These are phyloP conservation scores for Tursiops truncatus DNA, from an alignment of 2,113 vertebrate species.

Conservation along the genomic window DNA sequence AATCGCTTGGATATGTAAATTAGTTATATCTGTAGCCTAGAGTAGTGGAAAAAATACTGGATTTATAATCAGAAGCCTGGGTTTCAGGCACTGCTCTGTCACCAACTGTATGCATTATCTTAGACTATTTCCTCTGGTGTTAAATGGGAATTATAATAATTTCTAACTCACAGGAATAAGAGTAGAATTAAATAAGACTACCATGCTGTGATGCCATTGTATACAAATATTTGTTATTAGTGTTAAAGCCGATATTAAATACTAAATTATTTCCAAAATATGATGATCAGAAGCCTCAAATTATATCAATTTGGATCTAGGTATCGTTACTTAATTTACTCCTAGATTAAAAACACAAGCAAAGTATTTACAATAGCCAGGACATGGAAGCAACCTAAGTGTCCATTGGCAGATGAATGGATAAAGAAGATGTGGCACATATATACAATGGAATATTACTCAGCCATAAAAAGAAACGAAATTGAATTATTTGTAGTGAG, in stretches of 20 bases:
- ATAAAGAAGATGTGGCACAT: too few relatives aligned
- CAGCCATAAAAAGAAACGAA: too few relatives aligned
- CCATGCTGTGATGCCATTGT: neutral
- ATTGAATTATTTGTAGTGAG: too few relatives aligned
- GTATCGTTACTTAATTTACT: neutral
- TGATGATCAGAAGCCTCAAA: neutral
- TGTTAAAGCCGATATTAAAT: neutral
- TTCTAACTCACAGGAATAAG: neutral
- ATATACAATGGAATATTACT: too few relatives aligned
- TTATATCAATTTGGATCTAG: neutral
- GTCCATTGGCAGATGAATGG: too few relatives aligned
- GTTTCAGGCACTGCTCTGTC: neutral
- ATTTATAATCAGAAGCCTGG: neutral
- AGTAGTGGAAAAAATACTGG: neutral
- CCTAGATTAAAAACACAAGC: neutral
- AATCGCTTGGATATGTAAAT: neutral
- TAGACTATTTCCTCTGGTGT: neutral
- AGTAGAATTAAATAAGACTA: conserved; percentile 21
- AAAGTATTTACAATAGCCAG: neutral
- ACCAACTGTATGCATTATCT: neutral
- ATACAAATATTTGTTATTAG: neutral
- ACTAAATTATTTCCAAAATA: conserved; percentile 13
- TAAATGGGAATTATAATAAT: neutral
- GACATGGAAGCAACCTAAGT: too few relatives aligned
- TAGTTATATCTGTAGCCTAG: neutral